A percentile compares a stretch with the other conserved stretches of the same genome.
These are phyloP conservation scores for Drosophila biarmipes DNA, from an alignment of 1,140 invertebrate genomes.

Conservation along the genomic window DNA sequence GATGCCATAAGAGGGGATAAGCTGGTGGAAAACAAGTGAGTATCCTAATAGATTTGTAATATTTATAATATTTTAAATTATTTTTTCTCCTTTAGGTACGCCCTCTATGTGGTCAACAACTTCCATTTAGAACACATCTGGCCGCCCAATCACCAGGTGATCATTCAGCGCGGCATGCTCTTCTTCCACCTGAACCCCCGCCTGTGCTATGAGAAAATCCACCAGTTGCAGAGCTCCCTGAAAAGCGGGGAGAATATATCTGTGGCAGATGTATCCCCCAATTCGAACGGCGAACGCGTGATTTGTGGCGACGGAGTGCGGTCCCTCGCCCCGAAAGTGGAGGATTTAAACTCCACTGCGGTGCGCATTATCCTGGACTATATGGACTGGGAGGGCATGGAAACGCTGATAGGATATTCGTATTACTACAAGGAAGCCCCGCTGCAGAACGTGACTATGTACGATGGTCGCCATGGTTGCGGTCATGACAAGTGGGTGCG, in stretches of 20 bases:
- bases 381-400: constrained; percentile 86
- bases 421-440: constrained; percentile 90
- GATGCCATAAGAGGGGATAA: constrained; percentile 62
- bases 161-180: constrained; percentile 88
- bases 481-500: constrained; percentile 86
- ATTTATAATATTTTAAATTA: not conserved
- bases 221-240: constrained; percentile 63
- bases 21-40: constrained; percentile 69
- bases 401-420: constrained; percentile 91
- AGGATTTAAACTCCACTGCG: constrained; percentile 84
- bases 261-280: constrained; percentile 91
- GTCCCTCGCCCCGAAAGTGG: constrained; percentile 32
- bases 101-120: constrained; percentile 93
- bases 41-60: too few relatives aligned
- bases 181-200: constrained; percentile 98
- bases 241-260: constrained; percentile 83
- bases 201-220: constrained; percentile 93
- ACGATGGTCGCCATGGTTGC: constrained; percentile 92
- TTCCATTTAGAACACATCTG: constrained; percentile 96
- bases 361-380: constrained; percentile 89
- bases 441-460: constrained; percentile 89
- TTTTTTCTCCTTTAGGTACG: constrained; percentile 85
- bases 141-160: constrained; percentile 88
- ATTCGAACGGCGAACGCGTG: constrained; percentile 96
- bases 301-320: constrained; percentile 86